A percentile compares a stretch with the other conserved stretches of the same genome.
Evolutionary conservation across 1,140 invertebrate genomes (phyloP).

Genomic region (Littorina saxatilis): DNA sequence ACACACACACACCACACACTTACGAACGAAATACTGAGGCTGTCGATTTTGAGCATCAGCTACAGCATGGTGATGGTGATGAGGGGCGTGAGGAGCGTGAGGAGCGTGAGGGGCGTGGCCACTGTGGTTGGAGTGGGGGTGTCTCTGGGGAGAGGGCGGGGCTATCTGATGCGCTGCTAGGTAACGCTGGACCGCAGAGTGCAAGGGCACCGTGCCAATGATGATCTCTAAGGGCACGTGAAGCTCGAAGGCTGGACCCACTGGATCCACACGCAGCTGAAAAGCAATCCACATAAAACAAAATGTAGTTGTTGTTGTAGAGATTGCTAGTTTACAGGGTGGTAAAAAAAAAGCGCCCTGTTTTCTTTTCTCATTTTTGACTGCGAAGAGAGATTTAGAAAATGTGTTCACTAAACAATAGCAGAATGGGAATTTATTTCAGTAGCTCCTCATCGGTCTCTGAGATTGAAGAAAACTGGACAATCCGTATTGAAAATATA

Average conservation of each 20-base stretch:
- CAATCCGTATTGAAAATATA: no score
- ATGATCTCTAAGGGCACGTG: conserved; percentile 64
- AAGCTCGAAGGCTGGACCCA: conserved; percentile 67
- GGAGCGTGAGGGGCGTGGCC: neutral
- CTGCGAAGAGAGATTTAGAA: no score
- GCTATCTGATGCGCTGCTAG: conserved; percentile 38
- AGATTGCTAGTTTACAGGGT: no score
- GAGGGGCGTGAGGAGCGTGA: neutral
- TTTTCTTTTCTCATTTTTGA: no score
- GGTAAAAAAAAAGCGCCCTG: no score
- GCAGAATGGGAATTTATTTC: no score
- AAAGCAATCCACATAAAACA: conserved; percentile 12
- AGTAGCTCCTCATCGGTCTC: no score
- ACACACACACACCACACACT: neutral
- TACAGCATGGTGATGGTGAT: neutral
- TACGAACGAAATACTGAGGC: neutral
- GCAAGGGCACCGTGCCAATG: conserved; percentile 64
- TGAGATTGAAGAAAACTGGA: no score
- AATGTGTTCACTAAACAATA: no score
- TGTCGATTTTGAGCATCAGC: no score
- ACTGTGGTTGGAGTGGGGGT: neutral
- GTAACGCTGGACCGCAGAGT: conserved; percentile 50
- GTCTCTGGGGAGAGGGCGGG: neutral
- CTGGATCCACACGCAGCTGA: conserved; percentile 64
- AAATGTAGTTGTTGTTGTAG: no score